Evolutionary conservation across 1,140 invertebrate genomes (phyloP), one percentile per base, ranked within the genome.

Genomic region (Trichoplusia ni): DNA sequence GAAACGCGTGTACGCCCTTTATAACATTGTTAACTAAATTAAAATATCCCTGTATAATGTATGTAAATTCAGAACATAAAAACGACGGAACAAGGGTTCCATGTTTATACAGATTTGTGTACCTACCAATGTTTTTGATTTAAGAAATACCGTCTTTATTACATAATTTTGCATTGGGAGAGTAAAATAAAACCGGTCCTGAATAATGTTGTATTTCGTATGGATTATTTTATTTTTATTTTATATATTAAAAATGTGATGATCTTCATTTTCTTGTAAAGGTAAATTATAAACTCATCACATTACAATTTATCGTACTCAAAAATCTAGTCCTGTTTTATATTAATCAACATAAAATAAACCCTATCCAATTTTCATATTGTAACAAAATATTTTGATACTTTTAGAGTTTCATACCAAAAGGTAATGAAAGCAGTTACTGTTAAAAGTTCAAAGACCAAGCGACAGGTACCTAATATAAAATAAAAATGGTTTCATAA

Each of bases 41-140:
- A 54, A 54, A 54, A 54, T 54, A 54, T 54, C 19, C 19, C 19
- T n/a, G 49, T 54, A 38, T 23, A 38, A 54, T 54, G 5, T 38
- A 37, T 38, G 33, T 54, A 54, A 54, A 54, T 54, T 54, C 2
- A 8, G 33, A 54, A 35, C 33, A 54, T 54, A 38, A 54, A 54
- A 54, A 54, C 49, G 11, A 25, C 31, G 49, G 49, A 46, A 46
- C 42, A 46, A 25, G 23, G 21, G 40, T 44, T 44, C 23, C 6
- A 6, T 53, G 47, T 53, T 53, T 53, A 53, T 18, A 53, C 31
- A 21, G 5, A 35, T 53, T 53, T 37, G 9, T 53, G 47, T 53
- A 11, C 29, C 14, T n/a, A n/a, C n/a, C n/a, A n/a, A n/a, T n/a
- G 29, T 35, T 27, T 47, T 35, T 53, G 47, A 35, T 53, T 53